These are phyloP conservation scores for Girardinus metallicus DNA, from an alignment of 2,797 vertebrate genomes.

Conservation along the genomic window DNA sequence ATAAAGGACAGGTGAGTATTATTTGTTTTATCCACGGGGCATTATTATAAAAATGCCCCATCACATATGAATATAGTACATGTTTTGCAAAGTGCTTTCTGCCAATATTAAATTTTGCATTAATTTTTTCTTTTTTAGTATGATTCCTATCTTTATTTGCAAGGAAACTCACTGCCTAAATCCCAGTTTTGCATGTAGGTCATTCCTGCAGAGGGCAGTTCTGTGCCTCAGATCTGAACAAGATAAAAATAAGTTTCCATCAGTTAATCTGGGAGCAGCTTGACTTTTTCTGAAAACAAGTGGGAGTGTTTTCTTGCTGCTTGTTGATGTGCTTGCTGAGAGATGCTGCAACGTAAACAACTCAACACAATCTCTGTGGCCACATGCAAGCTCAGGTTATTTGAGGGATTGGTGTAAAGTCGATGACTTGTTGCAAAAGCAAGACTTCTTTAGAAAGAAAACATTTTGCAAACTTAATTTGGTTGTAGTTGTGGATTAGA, in stretches of 20 bases:
- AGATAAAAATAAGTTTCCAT: slow-evolving; percentile 5
- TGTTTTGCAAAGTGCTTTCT: not conserved
- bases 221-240: not conserved
- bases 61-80: not conserved
- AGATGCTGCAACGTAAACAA: not conserved
- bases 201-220: not conserved
- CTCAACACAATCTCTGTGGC: not conserved
- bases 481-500: no score
- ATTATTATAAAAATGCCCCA: no score
- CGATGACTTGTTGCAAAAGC: not conserved
- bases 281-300: not conserved
- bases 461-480: not conserved
- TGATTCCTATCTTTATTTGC: not conserved
- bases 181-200: not conserved
- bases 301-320: not conserved
- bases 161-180: not conserved
- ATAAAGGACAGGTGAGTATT: not conserved
- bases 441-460: not conserved
- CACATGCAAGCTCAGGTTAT: not conserved
- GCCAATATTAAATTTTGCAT: not conserved
- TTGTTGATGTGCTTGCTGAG: not conserved
- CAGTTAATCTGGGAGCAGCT: slow-evolving; percentile 5
- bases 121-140: not conserved
- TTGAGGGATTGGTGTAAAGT: not conserved
- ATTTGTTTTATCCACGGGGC: not conserved